Percentiles rank a stretch among this genome's conserved stretches.
Conservation (phyloP, 1,140 invertebrate genomes). For the Platorchestia sp. region DNA sequence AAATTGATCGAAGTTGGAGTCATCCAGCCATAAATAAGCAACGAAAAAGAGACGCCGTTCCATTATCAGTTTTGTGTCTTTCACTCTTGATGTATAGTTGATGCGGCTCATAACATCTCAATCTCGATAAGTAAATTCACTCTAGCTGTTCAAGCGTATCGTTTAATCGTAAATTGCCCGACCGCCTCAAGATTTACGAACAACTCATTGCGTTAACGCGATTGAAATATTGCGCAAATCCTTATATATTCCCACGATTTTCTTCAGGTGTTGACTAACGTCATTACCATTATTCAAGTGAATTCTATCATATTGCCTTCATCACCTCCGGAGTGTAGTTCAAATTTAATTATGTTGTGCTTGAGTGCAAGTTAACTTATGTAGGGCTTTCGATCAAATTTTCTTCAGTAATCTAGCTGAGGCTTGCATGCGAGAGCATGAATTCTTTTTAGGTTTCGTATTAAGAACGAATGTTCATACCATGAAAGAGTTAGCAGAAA, state of each 20-base stretch:
- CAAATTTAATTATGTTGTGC: background rate
- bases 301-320: background rate
- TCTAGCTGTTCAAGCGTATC: background rate
- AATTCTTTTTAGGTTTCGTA: background rate
- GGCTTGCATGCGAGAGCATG: background rate
- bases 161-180: conserved; percentile 28
- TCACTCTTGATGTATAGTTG: conserved; percentile 32
- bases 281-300: background rate
- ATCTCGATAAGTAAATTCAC: conserved; percentile 54
- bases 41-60: conserved; percentile 34
- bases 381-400: background rate
- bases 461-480: background rate
- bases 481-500: too few species aligned
- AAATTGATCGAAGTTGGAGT: conserved; percentile 44
- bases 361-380: background rate
- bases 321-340: background rate
- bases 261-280: background rate
- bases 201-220: conserved; percentile 13
- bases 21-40: conserved; percentile 34
- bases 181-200: background rate
- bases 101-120: conserved; percentile 53
- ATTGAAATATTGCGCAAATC: background rate
- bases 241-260: background rate
- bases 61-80: conserved; percentile 46
- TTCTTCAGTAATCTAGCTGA: background rate